Evolutionary conservation across 2,797 vertebrate genomes (phyloP).

Genomic region (Parauchenoglanis punctatus): DNA sequence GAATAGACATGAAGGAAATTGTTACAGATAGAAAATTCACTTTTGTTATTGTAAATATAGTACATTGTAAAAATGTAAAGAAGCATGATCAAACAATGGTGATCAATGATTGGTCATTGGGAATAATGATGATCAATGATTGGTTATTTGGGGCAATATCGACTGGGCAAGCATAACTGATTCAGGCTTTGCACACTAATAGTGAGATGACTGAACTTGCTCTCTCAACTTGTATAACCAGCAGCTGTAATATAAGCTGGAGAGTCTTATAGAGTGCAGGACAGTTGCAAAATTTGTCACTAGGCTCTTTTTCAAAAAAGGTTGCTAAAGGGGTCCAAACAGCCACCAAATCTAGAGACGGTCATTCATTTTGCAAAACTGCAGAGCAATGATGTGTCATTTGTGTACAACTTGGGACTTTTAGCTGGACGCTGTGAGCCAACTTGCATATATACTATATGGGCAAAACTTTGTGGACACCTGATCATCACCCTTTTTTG

Average conservation of each 20-base stretch:
- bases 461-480: neutral
- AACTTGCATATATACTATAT: neutral
- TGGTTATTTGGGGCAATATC: neutral
- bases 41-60: neutral
- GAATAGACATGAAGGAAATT: neutral
- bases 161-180: neutral
- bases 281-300: neutral
- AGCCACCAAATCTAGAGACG: neutral
- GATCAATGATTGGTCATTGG: neutral
- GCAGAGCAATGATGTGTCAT: neutral
- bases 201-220: neutral
- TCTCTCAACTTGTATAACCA: neutral
- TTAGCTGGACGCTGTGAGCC: neutral
- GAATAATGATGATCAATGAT: neutral
- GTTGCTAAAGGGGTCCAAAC: neutral
- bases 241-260: too few species aligned
- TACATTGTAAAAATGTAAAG: neutral
- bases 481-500: neutral
- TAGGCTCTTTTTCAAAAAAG: neutral
- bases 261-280: too few species aligned
- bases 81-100: neutral
- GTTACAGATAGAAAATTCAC: neutral
- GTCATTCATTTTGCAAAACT: neutral
- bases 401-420: neutral
- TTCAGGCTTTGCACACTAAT: neutral